Conservation (phyloP, 2,797 vertebrate genomes). For the Myotis daubentonii region DNA sequence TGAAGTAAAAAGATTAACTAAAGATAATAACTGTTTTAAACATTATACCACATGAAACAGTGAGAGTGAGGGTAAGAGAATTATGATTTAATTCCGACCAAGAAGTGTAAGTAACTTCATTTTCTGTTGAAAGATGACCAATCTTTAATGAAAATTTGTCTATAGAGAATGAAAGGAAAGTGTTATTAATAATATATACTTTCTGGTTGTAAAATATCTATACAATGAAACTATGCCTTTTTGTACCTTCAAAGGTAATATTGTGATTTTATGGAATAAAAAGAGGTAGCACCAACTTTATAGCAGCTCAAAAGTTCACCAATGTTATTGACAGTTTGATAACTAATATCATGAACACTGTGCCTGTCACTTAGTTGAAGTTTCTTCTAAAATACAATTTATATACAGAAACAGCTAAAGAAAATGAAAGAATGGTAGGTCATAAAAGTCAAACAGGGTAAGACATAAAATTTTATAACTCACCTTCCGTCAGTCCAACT, state of each 20-base stretch:
- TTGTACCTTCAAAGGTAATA: background rate
- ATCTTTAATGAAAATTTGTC: background rate
- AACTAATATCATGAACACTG: conserved; percentile 29
- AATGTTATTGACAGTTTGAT: background rate
- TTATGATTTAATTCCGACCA: background rate
- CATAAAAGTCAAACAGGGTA: conserved; percentile 28
- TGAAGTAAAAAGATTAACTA: background rate
- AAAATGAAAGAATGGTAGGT: conserved; percentile 47
- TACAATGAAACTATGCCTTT: background rate
- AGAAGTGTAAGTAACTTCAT: background rate
- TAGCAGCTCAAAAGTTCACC: conserved; percentile 65
- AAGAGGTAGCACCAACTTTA: conserved; percentile 29
- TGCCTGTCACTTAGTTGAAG: conserved; percentile 34
- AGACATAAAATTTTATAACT: conserved; percentile 46
- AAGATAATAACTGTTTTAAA: background rate
- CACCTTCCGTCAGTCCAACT: conserved; percentile 15
- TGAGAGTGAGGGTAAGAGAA: background rate
- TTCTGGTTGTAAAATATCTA: background rate
- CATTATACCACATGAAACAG: background rate
- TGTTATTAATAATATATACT: background rate
- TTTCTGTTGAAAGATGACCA: background rate
- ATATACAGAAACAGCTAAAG: conserved; percentile 50
- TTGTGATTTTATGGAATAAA: conserved; percentile 42
- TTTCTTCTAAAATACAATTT: conserved; percentile 57
- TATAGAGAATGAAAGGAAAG: background rate